Percentiles rank a stretch among this genome's conserved stretches.
Conservation (phyloP, 2,113 vertebrate genomes). For the Chamaea fasciata region DNA sequence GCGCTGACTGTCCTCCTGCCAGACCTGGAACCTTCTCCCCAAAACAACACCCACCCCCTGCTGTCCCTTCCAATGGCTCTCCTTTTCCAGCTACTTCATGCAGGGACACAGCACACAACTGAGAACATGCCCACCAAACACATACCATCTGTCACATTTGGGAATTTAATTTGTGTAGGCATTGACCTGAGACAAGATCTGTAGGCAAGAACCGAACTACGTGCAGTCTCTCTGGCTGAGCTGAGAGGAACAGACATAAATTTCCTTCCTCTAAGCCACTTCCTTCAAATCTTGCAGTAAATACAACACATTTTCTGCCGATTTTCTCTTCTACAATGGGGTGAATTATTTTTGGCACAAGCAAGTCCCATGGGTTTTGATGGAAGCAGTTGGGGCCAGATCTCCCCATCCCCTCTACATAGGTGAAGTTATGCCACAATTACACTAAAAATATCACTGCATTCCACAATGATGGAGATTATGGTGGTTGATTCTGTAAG, state of each 20-base stretch:
- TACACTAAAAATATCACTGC: neutral
- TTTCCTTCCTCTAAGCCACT: neutral
- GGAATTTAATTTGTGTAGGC: conserved; percentile 9
- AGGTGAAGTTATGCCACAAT: neutral
- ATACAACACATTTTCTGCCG: neutral
- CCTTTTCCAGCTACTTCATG: neutral
- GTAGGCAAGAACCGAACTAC: neutral
- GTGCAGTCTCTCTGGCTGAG: neutral
- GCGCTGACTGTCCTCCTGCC: neutral
- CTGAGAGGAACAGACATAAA: neutral
- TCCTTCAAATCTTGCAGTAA: neutral
- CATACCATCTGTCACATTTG: conserved; percentile 27
- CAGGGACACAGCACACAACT: neutral
- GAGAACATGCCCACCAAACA: neutral
- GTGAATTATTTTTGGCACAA: neutral
- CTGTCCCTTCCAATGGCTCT: neutral
- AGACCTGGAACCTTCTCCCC: neutral
- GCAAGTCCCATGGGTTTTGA: neutral
- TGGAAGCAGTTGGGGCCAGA: neutral
- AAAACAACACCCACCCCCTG: neutral
- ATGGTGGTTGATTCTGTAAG: no score
- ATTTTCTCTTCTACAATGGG: neutral
- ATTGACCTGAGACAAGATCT: conserved; percentile 44
- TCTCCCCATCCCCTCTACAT: neutral
- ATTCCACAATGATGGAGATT: neutral